A percentile compares a stretch with the other conserved stretches of the same genome.
Conservation (phyloP, 2,113 vertebrate genomes). For the Cheilinus undulatus region DNA sequence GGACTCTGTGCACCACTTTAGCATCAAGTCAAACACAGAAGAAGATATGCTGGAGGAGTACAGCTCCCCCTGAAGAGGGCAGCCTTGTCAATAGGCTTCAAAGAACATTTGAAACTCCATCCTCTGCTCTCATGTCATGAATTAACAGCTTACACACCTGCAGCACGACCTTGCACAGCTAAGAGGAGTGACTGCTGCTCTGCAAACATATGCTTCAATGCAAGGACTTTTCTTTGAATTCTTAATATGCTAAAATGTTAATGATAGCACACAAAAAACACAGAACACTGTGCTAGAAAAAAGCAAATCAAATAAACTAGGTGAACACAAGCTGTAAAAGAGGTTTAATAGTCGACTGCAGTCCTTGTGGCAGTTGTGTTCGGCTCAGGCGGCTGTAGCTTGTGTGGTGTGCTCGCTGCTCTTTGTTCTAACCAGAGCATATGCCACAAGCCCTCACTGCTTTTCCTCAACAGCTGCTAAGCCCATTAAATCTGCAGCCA, state of each 20-base stretch:
- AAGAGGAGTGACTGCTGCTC: conserved; percentile 16
- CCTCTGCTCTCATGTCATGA: conserved; percentile 41
- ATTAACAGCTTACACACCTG: conserved; percentile 33
- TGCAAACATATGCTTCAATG: not conserved
- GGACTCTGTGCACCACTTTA: conserved; percentile 62
- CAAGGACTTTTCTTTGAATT: not conserved
- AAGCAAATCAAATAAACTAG: conserved; percentile 54
- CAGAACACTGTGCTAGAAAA: conserved; percentile 11
- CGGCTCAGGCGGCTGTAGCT: conserved; percentile 30
- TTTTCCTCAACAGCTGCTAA: conserved; percentile 83
- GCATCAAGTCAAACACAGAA: conserved; percentile 16
- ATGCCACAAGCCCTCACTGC: conserved; percentile 78
- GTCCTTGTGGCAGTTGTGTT: conserved; percentile 49
- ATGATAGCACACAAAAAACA: not conserved
- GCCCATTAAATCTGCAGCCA: conserved; percentile 81
- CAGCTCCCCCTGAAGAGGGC: conserved; percentile 67
- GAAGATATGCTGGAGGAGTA: conserved; percentile 56
- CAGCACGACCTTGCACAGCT: not conserved
- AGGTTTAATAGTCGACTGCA: conserved; percentile 49
- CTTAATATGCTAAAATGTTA: not conserved
- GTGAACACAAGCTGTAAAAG: conserved; percentile 60
- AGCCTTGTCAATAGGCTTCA: conserved; percentile 62
- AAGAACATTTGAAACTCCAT: conserved; percentile 49
- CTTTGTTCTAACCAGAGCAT: conserved; percentile 80
- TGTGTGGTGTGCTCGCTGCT: conserved; percentile 57